These are phyloP conservation scores for Ligdia adustata DNA, from an alignment of 2,888 invertebrate genomes.

Conservation along the genomic window DNA sequence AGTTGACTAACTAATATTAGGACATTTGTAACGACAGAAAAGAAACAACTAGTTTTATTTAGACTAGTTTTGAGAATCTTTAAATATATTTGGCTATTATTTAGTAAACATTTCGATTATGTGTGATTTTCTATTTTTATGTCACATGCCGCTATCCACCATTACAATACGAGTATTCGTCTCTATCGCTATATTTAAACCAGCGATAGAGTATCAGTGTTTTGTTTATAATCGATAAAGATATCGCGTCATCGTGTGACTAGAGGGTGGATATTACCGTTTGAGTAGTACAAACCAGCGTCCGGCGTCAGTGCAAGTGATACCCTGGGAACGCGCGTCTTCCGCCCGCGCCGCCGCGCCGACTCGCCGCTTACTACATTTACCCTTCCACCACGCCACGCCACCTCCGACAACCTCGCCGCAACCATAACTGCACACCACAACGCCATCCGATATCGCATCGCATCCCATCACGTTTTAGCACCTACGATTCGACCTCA, in stretches of 20 bases:
- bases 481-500: constrained; percentile 70
- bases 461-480: constrained; percentile 59
- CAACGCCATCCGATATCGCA: constrained; percentile 40
- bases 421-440: constrained; percentile 42
- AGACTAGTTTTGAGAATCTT: no score
- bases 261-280: constrained; percentile 33
- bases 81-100: no score
- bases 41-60: no score
- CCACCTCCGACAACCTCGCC: constrained; percentile 50
- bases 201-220: neutral
- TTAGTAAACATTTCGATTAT: no score
- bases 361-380: constrained; percentile 48
- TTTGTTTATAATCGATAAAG: constrained; percentile 27
- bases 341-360: constrained; percentile 54
- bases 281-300: constrained; percentile 53
- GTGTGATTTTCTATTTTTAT: no score
- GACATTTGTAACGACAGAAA: no score
- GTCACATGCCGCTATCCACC: no score
- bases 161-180: no score
- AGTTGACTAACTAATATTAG: no score
- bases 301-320: constrained; percentile 78
- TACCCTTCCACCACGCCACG: constrained; percentile 47
- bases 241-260: constrained; percentile 25
- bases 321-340: constrained; percentile 78
- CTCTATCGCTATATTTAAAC: constrained; percentile 14